These are phyloP conservation scores for Nipponacmea schrenckii DNA, from an alignment of 2,888 invertebrate species.

Conservation along the genomic window DNA sequence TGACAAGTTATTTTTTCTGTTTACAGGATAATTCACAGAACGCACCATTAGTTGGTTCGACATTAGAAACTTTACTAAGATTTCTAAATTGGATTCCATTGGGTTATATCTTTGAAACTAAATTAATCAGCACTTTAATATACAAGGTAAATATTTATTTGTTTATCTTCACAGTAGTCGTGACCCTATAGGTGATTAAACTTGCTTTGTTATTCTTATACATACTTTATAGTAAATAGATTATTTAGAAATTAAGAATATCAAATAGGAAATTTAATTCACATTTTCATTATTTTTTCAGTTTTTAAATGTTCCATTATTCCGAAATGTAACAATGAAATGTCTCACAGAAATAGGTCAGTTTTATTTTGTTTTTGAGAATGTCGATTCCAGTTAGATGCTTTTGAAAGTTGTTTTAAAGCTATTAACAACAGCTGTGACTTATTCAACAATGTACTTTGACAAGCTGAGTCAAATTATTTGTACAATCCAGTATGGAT, in stretches of 20 bases:
- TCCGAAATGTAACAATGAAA: conserved; percentile 96
- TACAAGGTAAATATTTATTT: conserved; percentile 74
- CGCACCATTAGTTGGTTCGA: conserved; percentile 93
- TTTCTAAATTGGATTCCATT: conserved; percentile 99
- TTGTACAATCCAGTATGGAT: too few relatives aligned
- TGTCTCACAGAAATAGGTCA: conserved; percentile 95
- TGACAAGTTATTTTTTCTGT: too few relatives aligned
- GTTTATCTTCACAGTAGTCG: not conserved
- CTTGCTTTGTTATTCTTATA: conserved; percentile 3
- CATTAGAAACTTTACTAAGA: conserved; percentile 92
- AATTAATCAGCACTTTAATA: conserved; percentile 91
- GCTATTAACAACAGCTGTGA: too few relatives aligned
- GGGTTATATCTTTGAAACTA: conserved; percentile 99
- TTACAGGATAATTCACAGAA: conserved; percentile 92
- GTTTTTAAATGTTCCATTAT: conserved; percentile 97
- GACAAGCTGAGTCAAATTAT: too few relatives aligned
- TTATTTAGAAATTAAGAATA: too few relatives aligned
- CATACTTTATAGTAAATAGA: not conserved
- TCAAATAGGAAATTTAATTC: too few relatives aligned
- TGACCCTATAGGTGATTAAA: too few relatives aligned
- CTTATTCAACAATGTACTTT: too few relatives aligned
- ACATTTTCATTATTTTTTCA: conserved; percentile 67
- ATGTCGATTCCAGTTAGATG: too few relatives aligned
- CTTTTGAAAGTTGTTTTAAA: too few relatives aligned
- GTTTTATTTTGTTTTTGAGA: conserved; percentile 29